Conservation (phyloP, 2,888 invertebrate species). For the Dynastes maya region DNA sequence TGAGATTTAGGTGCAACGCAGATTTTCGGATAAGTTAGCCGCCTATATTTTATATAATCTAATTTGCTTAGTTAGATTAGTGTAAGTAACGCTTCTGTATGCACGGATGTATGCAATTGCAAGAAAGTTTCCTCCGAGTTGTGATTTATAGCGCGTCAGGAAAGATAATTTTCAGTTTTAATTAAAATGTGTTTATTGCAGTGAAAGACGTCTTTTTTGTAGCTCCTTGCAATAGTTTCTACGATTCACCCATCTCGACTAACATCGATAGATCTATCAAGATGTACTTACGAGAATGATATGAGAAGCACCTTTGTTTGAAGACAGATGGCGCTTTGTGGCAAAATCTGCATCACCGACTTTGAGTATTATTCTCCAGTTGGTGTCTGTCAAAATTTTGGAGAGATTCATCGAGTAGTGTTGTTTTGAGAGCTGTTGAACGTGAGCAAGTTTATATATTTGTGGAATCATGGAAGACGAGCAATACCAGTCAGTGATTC, state of each 20-base stretch:
- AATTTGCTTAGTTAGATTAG: constrained; percentile 5
- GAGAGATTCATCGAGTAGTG: too few species aligned
- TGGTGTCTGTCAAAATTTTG: too few species aligned
- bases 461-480: too few species aligned
- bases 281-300: neutral
- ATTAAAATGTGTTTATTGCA: constrained; percentile 11
- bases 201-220: neutral
- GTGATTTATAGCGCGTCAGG: constrained; percentile 3
- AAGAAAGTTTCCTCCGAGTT: neutral
- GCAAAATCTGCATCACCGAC: neutral
- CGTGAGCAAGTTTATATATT: too few species aligned
- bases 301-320: too few species aligned
- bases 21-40: constrained; percentile 23
- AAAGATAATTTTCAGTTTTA: constrained; percentile 4
- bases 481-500: too few species aligned
- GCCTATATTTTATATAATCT: constrained; percentile 4
- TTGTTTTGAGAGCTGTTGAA: too few species aligned
- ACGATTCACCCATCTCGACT: neutral
- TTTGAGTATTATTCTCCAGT: too few species aligned
- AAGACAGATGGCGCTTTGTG: too few species aligned
- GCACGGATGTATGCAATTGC: neutral
- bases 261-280: neutral
- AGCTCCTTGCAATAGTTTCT: too few species aligned
- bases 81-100: neutral
- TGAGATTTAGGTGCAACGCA: neutral